phyloP scores from a whole-genome alignment of 2,888 invertebrate species.

The Macrophya alboannulata region DNA sequence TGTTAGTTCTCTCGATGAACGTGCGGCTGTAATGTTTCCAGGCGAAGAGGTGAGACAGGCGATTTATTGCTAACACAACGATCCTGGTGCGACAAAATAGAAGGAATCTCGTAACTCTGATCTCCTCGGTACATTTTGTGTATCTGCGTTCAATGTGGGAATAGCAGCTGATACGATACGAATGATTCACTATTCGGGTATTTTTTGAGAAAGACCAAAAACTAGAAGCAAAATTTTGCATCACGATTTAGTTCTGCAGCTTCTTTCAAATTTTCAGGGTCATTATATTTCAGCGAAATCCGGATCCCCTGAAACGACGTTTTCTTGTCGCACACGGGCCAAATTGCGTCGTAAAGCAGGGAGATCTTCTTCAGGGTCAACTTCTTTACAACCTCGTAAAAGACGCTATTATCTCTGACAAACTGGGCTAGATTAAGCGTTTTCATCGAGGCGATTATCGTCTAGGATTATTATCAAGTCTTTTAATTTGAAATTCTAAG shows the following conservation, averaged over 20 bases:
- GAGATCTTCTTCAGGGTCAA: conserved; percentile 27
- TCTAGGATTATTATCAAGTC: conserved; percentile 25
- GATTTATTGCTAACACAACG: background rate
- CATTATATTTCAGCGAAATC: background rate
- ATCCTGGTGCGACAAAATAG: background rate
- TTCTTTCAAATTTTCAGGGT: background rate
- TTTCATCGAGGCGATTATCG: conserved; percentile 31
- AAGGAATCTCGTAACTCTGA: background rate
- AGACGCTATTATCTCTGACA: background rate
- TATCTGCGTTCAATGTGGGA: background rate
- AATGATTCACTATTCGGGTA: background rate
- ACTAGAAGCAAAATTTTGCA: background rate
- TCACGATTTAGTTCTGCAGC: background rate
- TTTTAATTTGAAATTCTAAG: background rate
- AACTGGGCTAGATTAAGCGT: background rate
- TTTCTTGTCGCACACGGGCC: conserved; percentile 17
- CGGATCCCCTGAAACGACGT: background rate
- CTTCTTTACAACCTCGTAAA: conserved; percentile 28
- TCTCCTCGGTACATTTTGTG: background rate
- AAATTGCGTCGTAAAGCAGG: conserved; percentile 34
- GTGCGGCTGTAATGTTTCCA: conserved; percentile 3
- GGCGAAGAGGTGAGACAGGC: background rate
- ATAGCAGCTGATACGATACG: background rate
- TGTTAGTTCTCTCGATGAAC: background rate
- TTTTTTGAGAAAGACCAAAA: background rate